Conservation (phyloP, 30 jellyfish, hydroid and myxozoan species). For the Sanderia malayensis region DNA sequence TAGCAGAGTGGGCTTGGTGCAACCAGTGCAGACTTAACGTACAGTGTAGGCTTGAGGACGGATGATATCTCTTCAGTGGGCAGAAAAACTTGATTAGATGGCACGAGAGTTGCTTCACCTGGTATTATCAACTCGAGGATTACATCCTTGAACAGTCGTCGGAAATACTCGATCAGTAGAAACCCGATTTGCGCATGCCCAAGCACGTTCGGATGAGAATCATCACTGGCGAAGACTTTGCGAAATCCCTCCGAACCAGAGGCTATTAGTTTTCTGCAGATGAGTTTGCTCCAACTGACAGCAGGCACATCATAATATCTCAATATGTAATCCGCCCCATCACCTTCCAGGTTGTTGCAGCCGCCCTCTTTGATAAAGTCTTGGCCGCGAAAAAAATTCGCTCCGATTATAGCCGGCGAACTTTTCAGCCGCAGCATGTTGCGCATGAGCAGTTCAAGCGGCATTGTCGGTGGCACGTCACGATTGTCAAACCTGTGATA, state of each 20-base stretch:
- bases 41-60: constrained; percentile 68
- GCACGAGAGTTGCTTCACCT: constrained; percentile 56
- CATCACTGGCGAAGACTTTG: constrained; percentile 76
- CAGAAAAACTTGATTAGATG: constrained; percentile 41
- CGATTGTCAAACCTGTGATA: constrained; percentile 93
- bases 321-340: constrained; percentile 81
- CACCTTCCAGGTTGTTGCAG: constrained; percentile 87
- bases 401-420: constrained; percentile 78
- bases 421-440: constrained; percentile 65
- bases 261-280: constrained; percentile 74
- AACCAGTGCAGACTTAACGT: constrained; percentile 68
- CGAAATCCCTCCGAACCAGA: constrained; percentile 68
- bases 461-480: constrained; percentile 97
- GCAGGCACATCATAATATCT: constrained; percentile 79
- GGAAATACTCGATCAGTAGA: constrained; percentile 72
- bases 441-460: constrained; percentile 78
- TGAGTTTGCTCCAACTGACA: constrained; percentile 82
- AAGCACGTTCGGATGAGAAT: constrained; percentile 90
- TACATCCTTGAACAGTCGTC: constrained; percentile 69
- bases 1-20: constrained; percentile 73
- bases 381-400: constrained; percentile 91
- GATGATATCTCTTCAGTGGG: constrained; percentile 58
- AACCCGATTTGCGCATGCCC: constrained; percentile 97
- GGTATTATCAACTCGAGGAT: constrained; percentile 60
- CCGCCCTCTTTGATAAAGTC: constrained; percentile 81